Conservation (phyloP, 2,113 vertebrate species). For the Coregonus clupeaformis region DNA sequence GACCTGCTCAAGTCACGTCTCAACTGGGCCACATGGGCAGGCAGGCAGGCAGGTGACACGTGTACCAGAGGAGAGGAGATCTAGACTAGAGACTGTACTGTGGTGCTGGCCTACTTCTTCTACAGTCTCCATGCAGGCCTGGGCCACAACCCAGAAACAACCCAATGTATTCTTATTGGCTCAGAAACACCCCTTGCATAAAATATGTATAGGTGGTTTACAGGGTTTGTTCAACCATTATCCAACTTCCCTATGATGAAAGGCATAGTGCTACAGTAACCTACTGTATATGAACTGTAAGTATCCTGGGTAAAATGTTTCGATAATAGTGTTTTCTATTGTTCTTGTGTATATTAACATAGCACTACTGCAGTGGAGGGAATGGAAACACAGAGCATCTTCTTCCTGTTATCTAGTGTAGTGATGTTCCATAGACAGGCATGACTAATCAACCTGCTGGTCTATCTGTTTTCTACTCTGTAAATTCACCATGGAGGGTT, state of each 20-base stretch:
- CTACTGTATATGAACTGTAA: too few species aligned
- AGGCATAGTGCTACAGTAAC: too few species aligned
- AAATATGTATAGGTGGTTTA: slow-evolving; percentile 52
- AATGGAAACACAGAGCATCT: not conserved
- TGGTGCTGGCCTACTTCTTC: slow-evolving; percentile 68
- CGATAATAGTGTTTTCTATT: not conserved
- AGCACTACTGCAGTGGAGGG: not conserved
- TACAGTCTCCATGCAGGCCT: slow-evolving; percentile 45
- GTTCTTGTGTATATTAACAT: not conserved
- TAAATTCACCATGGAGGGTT: slow-evolving; percentile 83
- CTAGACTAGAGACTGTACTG: slow-evolving; percentile 33
- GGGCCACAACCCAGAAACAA: slow-evolving; percentile 63
- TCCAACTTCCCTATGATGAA: too few species aligned
- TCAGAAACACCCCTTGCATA: slow-evolving; percentile 22
- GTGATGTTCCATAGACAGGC: slow-evolving; percentile 73
- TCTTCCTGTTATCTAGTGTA: slow-evolving; percentile 1
- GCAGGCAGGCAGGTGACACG: slow-evolving; percentile 64
- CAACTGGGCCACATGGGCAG: slow-evolving; percentile 65
- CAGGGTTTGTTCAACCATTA: slow-evolving; percentile 14
- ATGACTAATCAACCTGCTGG: slow-evolving; percentile 71
- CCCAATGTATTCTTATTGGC: slow-evolving; percentile 47
- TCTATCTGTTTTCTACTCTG: slow-evolving; percentile 77
- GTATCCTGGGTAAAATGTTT: slow-evolving; percentile 1
- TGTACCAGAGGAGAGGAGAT: slow-evolving; percentile 53
- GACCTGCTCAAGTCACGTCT: slow-evolving; percentile 70